Conservation (phyloP, 2,888 invertebrate species). For the Athrips mouffetella region DNA sequence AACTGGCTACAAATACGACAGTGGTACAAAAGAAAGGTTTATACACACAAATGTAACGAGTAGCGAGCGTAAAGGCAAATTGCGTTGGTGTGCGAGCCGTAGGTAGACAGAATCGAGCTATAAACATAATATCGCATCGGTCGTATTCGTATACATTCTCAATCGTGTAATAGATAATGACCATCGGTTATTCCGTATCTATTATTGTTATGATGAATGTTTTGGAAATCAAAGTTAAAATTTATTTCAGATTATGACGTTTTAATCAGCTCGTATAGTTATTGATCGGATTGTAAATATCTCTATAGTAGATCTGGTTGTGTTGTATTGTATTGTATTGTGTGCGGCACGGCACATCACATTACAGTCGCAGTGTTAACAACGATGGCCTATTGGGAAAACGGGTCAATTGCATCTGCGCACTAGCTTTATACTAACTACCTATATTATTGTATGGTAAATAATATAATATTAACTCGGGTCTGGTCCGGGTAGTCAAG, state of each 20-base stretch:
- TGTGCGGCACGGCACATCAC: constrained; percentile 49
- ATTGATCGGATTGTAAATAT: constrained; percentile 55
- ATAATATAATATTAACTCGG: no score
- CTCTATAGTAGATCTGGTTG: constrained; percentile 33
- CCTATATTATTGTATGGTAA: no score
- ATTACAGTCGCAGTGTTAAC: constrained; percentile 65
- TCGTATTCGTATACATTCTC: constrained; percentile 11
- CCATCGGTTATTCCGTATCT: constrained; percentile 32
- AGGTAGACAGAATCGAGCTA: constrained; percentile 8
- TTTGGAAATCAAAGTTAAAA: no score
- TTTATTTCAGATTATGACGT: no score
- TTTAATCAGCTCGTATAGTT: no score
- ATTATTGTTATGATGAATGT: constrained; percentile 20
- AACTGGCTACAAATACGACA: constrained; percentile 16
- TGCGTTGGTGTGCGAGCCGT: not conserved
- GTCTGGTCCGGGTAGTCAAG: no score
- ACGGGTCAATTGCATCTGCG: constrained; percentile 64
- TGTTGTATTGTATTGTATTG: constrained; percentile 33
- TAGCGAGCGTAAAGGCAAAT: not conserved
- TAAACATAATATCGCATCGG: constrained; percentile 11
- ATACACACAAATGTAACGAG: constrained; percentile 10
- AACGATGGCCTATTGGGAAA: constrained; percentile 65
- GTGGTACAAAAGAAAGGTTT: constrained; percentile 25
- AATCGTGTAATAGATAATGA: constrained; percentile 31
- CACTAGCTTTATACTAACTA: constrained; percentile 42